phyloP scores from a whole-genome alignment of 2,888 invertebrate genomes.

The Heliconius hortense region DNA sequence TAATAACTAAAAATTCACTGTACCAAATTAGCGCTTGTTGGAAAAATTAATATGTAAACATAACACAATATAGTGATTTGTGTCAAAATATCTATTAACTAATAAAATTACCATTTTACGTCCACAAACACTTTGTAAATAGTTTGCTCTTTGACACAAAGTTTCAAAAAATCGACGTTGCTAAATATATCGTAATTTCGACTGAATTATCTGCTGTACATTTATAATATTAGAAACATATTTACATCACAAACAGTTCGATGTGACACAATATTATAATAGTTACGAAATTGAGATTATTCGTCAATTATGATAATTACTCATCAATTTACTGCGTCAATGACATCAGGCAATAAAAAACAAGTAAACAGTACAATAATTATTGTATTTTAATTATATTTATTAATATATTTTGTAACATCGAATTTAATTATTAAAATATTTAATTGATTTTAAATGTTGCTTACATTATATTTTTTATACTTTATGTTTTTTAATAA shows the following conservation, averaged over 20 bases:
- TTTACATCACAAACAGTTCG: conserved; percentile 21
- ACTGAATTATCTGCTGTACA: conserved; percentile 21
- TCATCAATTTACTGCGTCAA: conserved; percentile 7
- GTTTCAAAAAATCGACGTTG: conserved; percentile 8
- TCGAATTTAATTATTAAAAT: not conserved
- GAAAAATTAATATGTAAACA: not conserved
- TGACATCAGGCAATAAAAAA: not conserved
- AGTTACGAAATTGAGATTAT: conserved; percentile 22
- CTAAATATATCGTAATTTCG: conserved; percentile 22
- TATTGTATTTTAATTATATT: not conserved
- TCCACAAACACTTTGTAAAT: conserved; percentile 15
- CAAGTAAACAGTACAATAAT: not conserved
- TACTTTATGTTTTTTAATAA: no score
- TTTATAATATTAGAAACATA: conserved; percentile 21
- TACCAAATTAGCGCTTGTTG: not conserved
- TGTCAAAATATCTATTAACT: conserved; percentile 1
- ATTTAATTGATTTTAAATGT: not conserved
- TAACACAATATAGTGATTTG: conserved; percentile 5
- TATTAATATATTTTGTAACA: not conserved
- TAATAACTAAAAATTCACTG: not conserved
- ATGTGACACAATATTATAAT: conserved; percentile 15
- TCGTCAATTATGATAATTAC: conserved; percentile 19
- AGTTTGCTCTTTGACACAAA: conserved; percentile 20
- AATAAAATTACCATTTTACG: conserved; percentile 25
- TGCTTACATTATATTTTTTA: no score